These are phyloP conservation scores for Ginglymostoma cirratum DNA, from an alignment of 2,113 vertebrate species.

Conservation along the genomic window DNA sequence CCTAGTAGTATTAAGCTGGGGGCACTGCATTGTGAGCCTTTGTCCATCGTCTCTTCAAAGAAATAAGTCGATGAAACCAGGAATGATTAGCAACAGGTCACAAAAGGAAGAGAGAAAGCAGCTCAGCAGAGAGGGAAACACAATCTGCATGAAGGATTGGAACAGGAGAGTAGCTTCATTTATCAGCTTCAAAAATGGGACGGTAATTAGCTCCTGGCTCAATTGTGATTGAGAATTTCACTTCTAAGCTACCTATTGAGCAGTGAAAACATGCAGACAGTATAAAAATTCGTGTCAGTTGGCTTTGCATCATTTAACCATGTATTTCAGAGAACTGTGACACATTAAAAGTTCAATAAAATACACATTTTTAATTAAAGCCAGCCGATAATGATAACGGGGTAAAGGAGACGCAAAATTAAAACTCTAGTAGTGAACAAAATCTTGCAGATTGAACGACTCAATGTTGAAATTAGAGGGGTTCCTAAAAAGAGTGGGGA, in stretches of 20 bases:
- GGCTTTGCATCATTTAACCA: conserved; percentile 28
- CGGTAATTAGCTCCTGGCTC: not conserved
- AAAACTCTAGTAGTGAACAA: not conserved
- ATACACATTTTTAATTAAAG: conserved; percentile 29
- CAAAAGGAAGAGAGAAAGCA: not conserved
- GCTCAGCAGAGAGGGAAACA: not conserved
- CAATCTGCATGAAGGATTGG: conserved; percentile 8
- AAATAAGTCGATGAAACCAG: not conserved
- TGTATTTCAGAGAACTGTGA: conserved; percentile 6
- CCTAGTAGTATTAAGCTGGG: not conserved
- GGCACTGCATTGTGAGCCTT: not conserved
- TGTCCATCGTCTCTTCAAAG: not conserved
- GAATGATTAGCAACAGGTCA: not conserved
- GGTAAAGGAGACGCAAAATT: not conserved
- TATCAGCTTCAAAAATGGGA: not conserved
- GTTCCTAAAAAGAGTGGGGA: not conserved
- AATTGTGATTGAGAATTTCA: conserved; percentile 28
- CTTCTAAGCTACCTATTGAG: not conserved
- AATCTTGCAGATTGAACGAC: not conserved
- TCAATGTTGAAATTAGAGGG: not conserved
- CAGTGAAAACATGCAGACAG: not conserved
- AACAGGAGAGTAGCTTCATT: not conserved
- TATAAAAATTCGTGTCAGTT: conserved; percentile 25
- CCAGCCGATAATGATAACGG: not conserved
- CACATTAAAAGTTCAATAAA: conserved; percentile 23